Base-by-base conservation (phyloP, 2,797 vertebrate species). In the Pangasius krempfi region DNA sequence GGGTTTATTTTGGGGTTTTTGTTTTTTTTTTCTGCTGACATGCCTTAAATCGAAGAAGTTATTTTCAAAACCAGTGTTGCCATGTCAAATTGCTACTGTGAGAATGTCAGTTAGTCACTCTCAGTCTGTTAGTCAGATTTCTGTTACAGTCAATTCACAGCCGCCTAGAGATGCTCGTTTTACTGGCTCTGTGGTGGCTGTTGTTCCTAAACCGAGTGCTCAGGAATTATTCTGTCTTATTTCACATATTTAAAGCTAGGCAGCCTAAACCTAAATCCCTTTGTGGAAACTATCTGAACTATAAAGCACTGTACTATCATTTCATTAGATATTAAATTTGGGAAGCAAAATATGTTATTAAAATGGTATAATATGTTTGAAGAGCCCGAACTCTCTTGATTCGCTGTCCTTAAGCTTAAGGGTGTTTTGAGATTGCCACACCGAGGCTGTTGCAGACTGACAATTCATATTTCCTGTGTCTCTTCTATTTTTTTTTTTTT, bases 101-200 rank as follows among this genome's bases (percentile, higher is more conserved):
- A 66, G 40, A 52, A 68, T 30, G 62, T 84, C 33, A 68, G 62
- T 8, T 12, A 68, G 82, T 50, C 16, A 30, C 82, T 84, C n/a
- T 84, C 14, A 47, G 60, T 66, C 60, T 68, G 44, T 84, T 50
- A 68, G 25, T 83, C 81, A 84, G 4, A 66, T 47, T n/a, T n/a
- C 40, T 50, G 8, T 50, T 50, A 83, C 80, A 84, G 62, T 68
- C 40, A 66, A 16, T 64, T 83, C 81, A 83, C 79, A 18, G 86
- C 62, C 78, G 85, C 27, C 37, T n/a, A 20, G 70, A 86, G n/a
- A 86, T 86, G 37, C 16, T 40, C 56, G 4, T 60, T 73, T 86
- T 30, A 22, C 47, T 40, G 40, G 76, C 30, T 56, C 40, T 62
- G 40, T 50, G 52, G 56, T 52, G 83, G 64, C 22, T 40, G 66